Evolutionary conservation across 1,140 invertebrate species (phyloP), one percentile per base, ranked within the genome.

Genomic region (Ptiloglossa arizonensis): DNA sequence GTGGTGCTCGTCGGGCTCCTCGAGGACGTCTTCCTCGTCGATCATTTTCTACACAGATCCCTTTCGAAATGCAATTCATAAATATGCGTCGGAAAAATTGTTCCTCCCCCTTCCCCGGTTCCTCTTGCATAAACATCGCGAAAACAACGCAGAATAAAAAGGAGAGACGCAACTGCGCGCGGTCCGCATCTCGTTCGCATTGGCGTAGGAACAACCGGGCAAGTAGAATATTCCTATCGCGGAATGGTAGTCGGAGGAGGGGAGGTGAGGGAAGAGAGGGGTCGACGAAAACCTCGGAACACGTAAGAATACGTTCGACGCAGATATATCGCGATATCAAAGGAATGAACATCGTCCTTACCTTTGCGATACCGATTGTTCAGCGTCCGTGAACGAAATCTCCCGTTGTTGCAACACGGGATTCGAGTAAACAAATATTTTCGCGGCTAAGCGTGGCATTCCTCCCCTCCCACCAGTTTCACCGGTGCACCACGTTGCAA

Each of bases 371-470:
- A 27, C 29, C 52, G 24, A 32, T 22, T 3, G 59, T 41, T 50
- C 48, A 24, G 15, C 15, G 5, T 32, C 22, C n/a, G 60, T 13
- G 41, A 63, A 52, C 46, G 70, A 72, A 69, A 68, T 69, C 64
- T 24, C 19, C 32, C 5, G n/a, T 75, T 59, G 56, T 69, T 50
- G 11, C 22, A 6, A n/a, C 50, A 15, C 1, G 13, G 32, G 27
- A 38, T 60, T 76, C 73, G 29, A 68, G 32, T 59, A 76, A 68
- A 69, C 66, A 76, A 76, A 69, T 69, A 76, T 76, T 60, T 76
- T 60, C 60, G 54, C 44, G 44, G 6, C 64, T 15, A 19, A 52
- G 27, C 15, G 46, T 50, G 54, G 22, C 32, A 22, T 44, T 11
- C 22, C 59, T 15, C 17, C 1, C 5, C 15, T 15, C n/a, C 9